Conservation (phyloP, 2,797 vertebrate genomes). For the Graptemys geographica region DNA sequence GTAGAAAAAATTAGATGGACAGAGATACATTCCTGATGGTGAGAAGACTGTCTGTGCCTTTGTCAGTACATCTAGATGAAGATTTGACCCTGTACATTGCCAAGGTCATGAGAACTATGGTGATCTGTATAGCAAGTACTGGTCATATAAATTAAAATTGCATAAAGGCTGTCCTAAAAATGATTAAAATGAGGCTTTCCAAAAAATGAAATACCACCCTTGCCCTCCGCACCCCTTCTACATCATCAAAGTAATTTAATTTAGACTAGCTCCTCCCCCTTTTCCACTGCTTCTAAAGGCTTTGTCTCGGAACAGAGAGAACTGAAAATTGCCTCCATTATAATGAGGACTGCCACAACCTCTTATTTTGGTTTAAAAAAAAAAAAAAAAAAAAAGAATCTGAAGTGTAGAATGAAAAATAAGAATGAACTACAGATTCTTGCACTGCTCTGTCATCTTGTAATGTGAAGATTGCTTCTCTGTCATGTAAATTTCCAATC, state of each 20-base stretch:
- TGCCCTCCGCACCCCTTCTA: not conserved
- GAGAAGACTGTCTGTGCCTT: constrained; percentile 65
- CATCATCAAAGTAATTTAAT: not conserved
- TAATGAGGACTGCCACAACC: not conserved
- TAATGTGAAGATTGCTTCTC: constrained; percentile 50
- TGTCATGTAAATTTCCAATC: not conserved
- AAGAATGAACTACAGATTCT: constrained; percentile 56
- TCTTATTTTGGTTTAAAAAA: not conserved
- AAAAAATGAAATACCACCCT: not conserved
- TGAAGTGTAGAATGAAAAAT: constrained; percentile 54
- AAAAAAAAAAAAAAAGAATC: not conserved
- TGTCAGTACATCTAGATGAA: constrained; percentile 57
- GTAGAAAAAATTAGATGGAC: constrained; percentile 59
- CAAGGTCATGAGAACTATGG: constrained; percentile 57
- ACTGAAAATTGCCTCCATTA: not conserved
- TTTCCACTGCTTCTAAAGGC: not conserved
- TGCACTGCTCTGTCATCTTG: constrained; percentile 56
- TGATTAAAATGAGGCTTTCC: not conserved
- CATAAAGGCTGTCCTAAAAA: constrained; percentile 14
- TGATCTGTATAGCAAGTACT: constrained; percentile 31
- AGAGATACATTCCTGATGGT: not conserved
- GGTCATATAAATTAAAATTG: constrained; percentile 47
- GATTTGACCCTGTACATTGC: constrained; percentile 63
- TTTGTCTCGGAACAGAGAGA: not conserved
- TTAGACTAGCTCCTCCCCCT: constrained; percentile 37